Conservation (phyloP, 2,888 invertebrate genomes). For the Lepidocyrtinus sp. region DNA sequence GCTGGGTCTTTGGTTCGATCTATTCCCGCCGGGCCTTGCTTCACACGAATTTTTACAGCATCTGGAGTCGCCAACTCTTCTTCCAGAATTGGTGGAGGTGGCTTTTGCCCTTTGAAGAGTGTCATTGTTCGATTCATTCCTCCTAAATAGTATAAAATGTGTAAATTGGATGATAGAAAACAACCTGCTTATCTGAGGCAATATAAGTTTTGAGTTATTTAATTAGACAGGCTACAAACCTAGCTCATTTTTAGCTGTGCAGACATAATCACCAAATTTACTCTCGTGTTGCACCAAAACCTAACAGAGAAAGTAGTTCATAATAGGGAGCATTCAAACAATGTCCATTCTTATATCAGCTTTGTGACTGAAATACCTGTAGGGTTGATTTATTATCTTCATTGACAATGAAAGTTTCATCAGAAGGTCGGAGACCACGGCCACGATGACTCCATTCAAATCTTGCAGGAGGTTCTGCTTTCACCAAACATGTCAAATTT, state of each 20-base stretch:
- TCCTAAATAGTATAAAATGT: no score
- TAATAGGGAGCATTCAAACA: neutral
- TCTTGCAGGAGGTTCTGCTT: conserved; percentile 76
- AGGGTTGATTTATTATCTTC: conserved; percentile 68
- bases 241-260: conserved; percentile 67
- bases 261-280: conserved; percentile 65
- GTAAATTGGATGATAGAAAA: neutral
- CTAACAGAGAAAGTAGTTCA: no score
- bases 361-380: no score
- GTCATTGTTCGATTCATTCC: conserved; percentile 61
- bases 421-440: conserved; percentile 56
- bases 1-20: conserved; percentile 60
- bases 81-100: conserved; percentile 64
- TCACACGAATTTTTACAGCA: conserved; percentile 66
- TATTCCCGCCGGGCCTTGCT: conserved; percentile 51
- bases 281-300: conserved; percentile 63
- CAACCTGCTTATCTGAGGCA: no score
- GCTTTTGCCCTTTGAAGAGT: conserved; percentile 67
- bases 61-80: conserved; percentile 57
- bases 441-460: conserved; percentile 74
- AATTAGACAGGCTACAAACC: conserved; percentile 41
- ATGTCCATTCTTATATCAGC: no score
- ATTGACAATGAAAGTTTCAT: conserved; percentile 66
- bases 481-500: conserved; percentile 77
- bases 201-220: no score